Evolutionary conservation across 2,797 vertebrate species (phyloP).

Genomic region (Spinibarbus caldwelli): DNA sequence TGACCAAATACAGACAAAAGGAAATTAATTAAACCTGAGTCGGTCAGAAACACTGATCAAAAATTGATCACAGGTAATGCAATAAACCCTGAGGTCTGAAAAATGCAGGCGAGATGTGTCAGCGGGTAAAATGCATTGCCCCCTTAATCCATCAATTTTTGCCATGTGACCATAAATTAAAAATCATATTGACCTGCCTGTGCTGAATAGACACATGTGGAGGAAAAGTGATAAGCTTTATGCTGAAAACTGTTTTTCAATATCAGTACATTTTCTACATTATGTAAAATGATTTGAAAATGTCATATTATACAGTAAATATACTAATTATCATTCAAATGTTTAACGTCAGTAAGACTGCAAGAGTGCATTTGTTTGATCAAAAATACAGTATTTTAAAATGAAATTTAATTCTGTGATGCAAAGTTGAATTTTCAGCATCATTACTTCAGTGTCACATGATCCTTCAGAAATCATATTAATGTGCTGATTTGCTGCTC

Average conservation of each 20-base stretch:
- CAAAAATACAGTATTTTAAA: background rate
- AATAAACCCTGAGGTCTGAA: constrained; percentile 20
- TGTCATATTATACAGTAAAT: background rate
- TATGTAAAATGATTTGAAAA: background rate
- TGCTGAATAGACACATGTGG: background rate
- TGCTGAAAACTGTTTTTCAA: background rate
- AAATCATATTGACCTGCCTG: constrained; percentile 1
- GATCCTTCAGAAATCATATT: background rate
- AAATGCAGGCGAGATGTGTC: constrained; percentile 12
- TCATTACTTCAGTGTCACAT: background rate
- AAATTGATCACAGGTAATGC: constrained; percentile 43
- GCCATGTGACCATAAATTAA: constrained; percentile 1
- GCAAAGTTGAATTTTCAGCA: background rate
- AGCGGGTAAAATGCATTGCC: background rate
- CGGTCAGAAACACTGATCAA: constrained; percentile 37
- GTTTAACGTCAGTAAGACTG: background rate
- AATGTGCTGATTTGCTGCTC: background rate
- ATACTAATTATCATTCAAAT: too few species aligned
- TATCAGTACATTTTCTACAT: background rate
- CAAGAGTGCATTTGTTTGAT: background rate
- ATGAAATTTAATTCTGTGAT: background rate
- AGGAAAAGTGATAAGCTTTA: background rate
- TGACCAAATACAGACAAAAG: constrained; percentile 38
- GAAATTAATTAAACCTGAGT: constrained; percentile 43
- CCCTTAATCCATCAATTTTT: constrained; percentile 4